A percentile compares a stretch with the other conserved stretches of the same genome.
These are phyloP conservation scores for Rhamphomyia laevipes DNA, from an alignment of 2,888 invertebrate genomes.

Conservation along the genomic window DNA sequence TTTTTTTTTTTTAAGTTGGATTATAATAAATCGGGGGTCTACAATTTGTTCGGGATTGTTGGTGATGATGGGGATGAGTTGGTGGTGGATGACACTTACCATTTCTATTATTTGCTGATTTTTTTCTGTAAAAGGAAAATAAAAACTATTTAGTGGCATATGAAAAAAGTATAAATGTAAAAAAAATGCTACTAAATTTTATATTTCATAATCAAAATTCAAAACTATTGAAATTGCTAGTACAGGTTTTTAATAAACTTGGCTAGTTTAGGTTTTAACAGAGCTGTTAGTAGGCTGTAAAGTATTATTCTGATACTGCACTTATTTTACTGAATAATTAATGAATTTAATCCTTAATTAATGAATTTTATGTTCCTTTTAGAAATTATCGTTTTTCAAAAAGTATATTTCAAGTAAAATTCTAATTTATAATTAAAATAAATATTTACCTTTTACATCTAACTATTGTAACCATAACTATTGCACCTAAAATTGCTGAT, in stretches of 20 bases:
- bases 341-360: too few relatives aligned
- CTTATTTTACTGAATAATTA: too few relatives aligned
- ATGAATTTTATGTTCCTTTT: too few relatives aligned
- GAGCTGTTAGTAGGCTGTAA: too few relatives aligned
- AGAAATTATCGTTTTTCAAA: background rate
- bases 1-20: slow-evolving; percentile 3
- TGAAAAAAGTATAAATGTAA: too few relatives aligned
- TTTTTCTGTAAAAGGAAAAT: slow-evolving; percentile 25
- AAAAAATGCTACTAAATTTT: too few relatives aligned
- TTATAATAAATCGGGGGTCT: slow-evolving; percentile 17
- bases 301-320: too few relatives aligned
- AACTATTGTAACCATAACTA: slow-evolving; percentile 57
- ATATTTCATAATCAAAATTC: too few relatives aligned
- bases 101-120: slow-evolving; percentile 36
- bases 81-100: slow-evolving; percentile 29
- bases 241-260: too few relatives aligned
- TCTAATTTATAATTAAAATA: background rate
- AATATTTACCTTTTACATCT: slow-evolving; percentile 50
- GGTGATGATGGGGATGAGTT: slow-evolving; percentile 19
- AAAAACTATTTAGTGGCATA: too few relatives aligned
- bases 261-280: too few relatives aligned
- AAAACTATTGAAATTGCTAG: too few relatives aligned
- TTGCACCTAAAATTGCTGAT: slow-evolving; percentile 58
- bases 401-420: background rate
- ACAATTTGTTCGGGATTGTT: slow-evolving; percentile 14